Evolutionary conservation across 2,888 invertebrate species (phyloP), one percentile per base, ranked within the genome.

Genomic region (Stenoptilia bipunctidactyla): DNA sequence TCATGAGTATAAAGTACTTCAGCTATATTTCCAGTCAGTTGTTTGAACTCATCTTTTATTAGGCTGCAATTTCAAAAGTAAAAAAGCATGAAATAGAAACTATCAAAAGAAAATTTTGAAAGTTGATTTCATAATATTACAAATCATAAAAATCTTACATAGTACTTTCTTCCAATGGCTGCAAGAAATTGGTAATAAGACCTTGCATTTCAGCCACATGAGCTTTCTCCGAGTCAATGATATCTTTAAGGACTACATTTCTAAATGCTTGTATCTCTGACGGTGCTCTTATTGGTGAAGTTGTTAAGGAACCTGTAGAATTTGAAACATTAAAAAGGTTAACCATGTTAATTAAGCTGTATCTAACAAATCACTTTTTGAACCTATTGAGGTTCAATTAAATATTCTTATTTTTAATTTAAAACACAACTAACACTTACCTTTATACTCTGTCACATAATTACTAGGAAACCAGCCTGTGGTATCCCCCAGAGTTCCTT

Each of bases 391-490:
- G n/a, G n/a, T n/a, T n/a, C n/a, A n/a, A n/a, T n/a, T n/a, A n/a
- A n/a, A n/a, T n/a, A n/a, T n/a, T n/a, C n/a, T n/a, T n/a, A n/a
- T n/a, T n/a, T n/a, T n/a, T n/a, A n/a, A n/a, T n/a, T n/a, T n/a
- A n/a, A n/a, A n/a, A 13, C 12, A 34, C 34, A 43, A 9, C 15
- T 3, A 38, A 79, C 71, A 70, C n/a, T n/a, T 68, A 85, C 89
- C 86, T 86, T 92, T 93, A 66, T 89, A 90, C 76, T 97, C 96
- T 63, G 92, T 92, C 45, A 97, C 96, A 87, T 97, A 98, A 82
- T 98, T 98, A 64, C 95, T 94, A 46, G 98, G 98, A 85, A 98
- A 98, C 98, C 98, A 98, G 58, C 97, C 98, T 47, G 98, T 98
- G 67, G 93, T 94, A 53, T 94, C 97, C 45, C 92, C 90, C 37